Conservation (phyloP, 92 coral and sea anemone genomes). For the Epizoanthus fatuus region DNA sequence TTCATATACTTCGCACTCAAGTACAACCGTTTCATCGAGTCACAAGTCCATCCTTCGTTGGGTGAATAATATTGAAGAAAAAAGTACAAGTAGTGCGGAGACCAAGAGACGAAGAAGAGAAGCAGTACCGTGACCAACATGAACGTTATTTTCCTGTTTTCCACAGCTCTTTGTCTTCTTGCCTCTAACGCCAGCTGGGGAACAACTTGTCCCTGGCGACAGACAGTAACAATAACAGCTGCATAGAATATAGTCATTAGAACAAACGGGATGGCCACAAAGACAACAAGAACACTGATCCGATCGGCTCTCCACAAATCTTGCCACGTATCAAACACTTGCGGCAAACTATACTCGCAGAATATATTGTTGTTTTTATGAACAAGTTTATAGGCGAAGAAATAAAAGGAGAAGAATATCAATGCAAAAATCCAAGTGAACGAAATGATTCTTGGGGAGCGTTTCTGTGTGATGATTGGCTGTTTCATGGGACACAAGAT, state of each 20-base stretch:
- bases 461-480: constrained; percentile 3
- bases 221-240: neutral
- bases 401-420: constrained; percentile 1
- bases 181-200: neutral
- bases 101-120: neutral
- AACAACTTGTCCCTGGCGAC: neutral
- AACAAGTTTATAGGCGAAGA: constrained; percentile 14
- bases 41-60: neutral
- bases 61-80: neutral
- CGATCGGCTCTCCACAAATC: constrained; percentile 8
- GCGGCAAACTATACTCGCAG: neutral
- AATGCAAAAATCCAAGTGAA: constrained; percentile 7
- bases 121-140: neutral
- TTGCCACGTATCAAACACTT: constrained; percentile 1
- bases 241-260: neutral
- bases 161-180: neutral
- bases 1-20: neutral
- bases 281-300: neutral
- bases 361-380: neutral
- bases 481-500: constrained; percentile 22
- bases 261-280: constrained; percentile 4
- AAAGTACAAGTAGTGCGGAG: neutral
- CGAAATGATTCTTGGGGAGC: neutral
- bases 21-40: neutral
- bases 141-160: neutral